Evolutionary conservation across 2,888 invertebrate genomes (phyloP).

Genomic region (Euplexia lucipara): DNA sequence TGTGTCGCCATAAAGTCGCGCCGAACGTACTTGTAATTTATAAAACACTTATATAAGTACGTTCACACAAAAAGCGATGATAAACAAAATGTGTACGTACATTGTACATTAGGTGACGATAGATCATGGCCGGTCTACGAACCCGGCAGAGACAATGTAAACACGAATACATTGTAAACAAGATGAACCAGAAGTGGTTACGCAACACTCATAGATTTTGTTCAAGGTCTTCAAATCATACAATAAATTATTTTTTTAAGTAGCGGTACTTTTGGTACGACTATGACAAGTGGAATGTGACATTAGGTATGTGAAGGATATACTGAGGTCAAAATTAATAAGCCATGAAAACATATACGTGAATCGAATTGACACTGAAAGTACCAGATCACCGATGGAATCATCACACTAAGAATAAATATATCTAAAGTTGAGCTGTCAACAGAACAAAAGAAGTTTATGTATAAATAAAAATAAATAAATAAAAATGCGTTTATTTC

Average conservation of each 20-base stretch:
- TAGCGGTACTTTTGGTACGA: constrained; percentile 41
- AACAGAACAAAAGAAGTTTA: too few species aligned
- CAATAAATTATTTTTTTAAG: constrained; percentile 47
- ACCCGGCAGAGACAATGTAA: constrained; percentile 76
- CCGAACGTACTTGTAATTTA: constrained; percentile 28
- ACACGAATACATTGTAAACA: constrained; percentile 73
- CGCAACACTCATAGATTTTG: constrained; percentile 67
- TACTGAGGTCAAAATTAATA: not conserved
- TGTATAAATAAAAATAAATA: too few species aligned
- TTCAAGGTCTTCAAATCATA: constrained; percentile 73
- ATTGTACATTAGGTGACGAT: constrained; percentile 70
- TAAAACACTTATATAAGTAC: constrained; percentile 24
- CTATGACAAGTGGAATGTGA: constrained; percentile 17
- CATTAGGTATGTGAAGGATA: constrained; percentile 19
- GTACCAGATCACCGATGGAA: not conserved
- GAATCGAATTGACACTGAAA: not conserved
- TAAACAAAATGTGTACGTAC: constrained; percentile 33
- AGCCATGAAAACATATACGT: not conserved
- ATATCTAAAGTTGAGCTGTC: not conserved
- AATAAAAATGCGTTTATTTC: too few species aligned
- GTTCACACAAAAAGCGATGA: constrained; percentile 32
- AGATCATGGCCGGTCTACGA: constrained; percentile 82
- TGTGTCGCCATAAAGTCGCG: constrained; percentile 37
- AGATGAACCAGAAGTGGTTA: constrained; percentile 80
- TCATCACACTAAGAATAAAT: not conserved